Base-by-base conservation (phyloP, 1,140 invertebrate genomes). In the Scylla paramamosain region DNA sequence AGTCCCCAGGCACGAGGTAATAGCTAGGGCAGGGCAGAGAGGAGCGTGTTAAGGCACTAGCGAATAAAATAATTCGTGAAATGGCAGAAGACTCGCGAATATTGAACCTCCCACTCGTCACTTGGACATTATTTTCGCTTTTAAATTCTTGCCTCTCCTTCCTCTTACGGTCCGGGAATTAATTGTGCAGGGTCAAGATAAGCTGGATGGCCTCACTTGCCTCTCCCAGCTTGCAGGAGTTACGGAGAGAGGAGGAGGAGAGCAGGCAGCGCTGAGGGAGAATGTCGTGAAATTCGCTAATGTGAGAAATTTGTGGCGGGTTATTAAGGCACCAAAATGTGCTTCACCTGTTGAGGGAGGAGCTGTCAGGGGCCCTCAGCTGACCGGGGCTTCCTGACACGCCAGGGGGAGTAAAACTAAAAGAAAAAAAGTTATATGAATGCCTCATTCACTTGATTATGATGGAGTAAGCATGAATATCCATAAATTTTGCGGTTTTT, bases 61-160 rank as follows among this genome's bases (percentile, higher is more conserved):
- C 94, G 94, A 95, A 95, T 86, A 92, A 95, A 95, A 95, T 95
- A 95, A 88, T 95, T 95, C 94, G 94, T 95, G 91, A 95, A 95
- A 95, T 95, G 94, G 91, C 91, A 52, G 94, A 82, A 59, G 28
- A 32, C 52, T 95, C 94, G 94, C 94, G 94, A 95, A 95, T 95
- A 95, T 95, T 92, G 89, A 87, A 77, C 94, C 87, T 77, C 29
- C 28, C 52, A 12, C 52, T 14, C 16, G 16, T 59, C 39, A 39
- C 39, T 39, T 39, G 94, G 94, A 89, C 46, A 95, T 92, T 92
- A 92, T 87, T 95, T 95, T 95, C 94, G 94, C 94, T 95, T 90
- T 91, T 91, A 77, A 91, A 77, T 16, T n/a, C 1, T 77, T 77
- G 25, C 67, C 12, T 77, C n/a, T 25, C 67, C 67, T 3, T 12